Conservation (phyloP, 1,140 invertebrate genomes). For the Potamilus streckersoni region DNA sequence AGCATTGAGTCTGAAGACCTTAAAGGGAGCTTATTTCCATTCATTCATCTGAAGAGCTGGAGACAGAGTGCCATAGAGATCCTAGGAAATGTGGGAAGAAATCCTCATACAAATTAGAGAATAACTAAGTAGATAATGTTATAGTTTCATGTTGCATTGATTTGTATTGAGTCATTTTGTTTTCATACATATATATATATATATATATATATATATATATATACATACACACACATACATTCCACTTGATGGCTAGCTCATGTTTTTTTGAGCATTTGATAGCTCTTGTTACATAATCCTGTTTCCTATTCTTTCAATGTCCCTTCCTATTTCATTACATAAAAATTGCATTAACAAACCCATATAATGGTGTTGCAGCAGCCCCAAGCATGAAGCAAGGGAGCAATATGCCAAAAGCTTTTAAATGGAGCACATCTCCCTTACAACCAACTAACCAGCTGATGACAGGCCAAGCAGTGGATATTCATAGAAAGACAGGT, state of each 20-base stretch:
- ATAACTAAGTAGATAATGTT: not conserved
- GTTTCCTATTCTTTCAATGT: not conserved
- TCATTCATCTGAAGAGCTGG: slow-evolving; percentile 35
- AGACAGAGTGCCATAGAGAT: slow-evolving; percentile 60
- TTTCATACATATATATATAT: too few species aligned
- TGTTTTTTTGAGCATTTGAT: too few species aligned
- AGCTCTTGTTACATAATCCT: slow-evolving; percentile 5
- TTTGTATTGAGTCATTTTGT: too few species aligned
- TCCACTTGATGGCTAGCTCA: too few species aligned
- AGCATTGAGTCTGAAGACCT: too few species aligned
- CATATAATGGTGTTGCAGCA: too few species aligned
- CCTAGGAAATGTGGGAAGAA: slow-evolving; percentile 43
- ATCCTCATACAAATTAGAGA: not conserved
- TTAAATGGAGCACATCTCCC: too few species aligned
- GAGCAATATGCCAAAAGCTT: too few species aligned
- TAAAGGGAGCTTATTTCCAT: not conserved
- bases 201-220: too few species aligned
- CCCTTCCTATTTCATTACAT: not conserved
- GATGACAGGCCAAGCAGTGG: slow-evolving; percentile 57
- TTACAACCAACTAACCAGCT: slow-evolving; percentile 39
- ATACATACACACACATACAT: too few species aligned
- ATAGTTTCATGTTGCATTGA: not conserved
- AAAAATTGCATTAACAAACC: too few species aligned
- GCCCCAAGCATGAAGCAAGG: too few species aligned
- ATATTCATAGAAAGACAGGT: slow-evolving; percentile 50